A percentile compares a stretch with the other conserved stretches of the same genome.
phyloP scores from a whole-genome alignment of 2,797 vertebrate genomes.

The Botia almorhae region DNA sequence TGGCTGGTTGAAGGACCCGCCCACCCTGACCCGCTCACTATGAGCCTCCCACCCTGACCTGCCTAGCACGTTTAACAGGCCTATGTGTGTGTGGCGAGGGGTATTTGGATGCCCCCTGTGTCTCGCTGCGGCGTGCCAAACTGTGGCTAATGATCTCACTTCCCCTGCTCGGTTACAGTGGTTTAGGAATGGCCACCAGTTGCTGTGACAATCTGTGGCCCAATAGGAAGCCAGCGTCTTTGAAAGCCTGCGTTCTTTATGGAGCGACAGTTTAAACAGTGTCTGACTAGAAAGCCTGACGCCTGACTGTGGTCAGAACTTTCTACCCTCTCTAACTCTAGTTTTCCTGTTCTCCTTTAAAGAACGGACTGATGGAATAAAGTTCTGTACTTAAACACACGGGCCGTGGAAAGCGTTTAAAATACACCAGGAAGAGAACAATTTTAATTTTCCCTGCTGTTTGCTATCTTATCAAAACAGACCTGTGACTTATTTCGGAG shows the following conservation, averaged over 20 bases:
- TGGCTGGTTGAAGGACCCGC: conserved; percentile 27
- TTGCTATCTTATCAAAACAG: too few relatives aligned
- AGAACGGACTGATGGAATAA: conserved; percentile 16
- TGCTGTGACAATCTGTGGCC: conserved; percentile 78
- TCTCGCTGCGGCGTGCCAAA: conserved; percentile 72
- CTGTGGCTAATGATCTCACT: conserved; percentile 81
- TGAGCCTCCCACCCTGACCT: conserved; percentile 43
- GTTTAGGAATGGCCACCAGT: conserved; percentile 77
- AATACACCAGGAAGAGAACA: background rate
- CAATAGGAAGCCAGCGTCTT: conserved; percentile 68
- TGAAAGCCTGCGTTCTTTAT: conserved; percentile 52
- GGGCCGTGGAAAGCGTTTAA: background rate
- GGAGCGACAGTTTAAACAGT: conserved; percentile 34
- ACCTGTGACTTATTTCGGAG: too few relatives aligned
- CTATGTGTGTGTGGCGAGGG: conserved; percentile 63
- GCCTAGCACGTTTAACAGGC: conserved; percentile 69
- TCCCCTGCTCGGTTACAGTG: conserved; percentile 78
- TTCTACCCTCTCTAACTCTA: conserved; percentile 51
- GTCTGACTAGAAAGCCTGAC: conserved; percentile 63
- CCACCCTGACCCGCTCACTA: conserved; percentile 55
- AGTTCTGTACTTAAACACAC: background rate
- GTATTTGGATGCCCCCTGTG: conserved; percentile 75
- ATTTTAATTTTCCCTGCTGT: background rate
- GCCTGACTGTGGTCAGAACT: conserved; percentile 60
- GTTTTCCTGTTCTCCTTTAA: conserved; percentile 26